These are phyloP conservation scores for Labrus mixtus DNA, from an alignment of 2,113 vertebrate species.

Conservation along the genomic window DNA sequence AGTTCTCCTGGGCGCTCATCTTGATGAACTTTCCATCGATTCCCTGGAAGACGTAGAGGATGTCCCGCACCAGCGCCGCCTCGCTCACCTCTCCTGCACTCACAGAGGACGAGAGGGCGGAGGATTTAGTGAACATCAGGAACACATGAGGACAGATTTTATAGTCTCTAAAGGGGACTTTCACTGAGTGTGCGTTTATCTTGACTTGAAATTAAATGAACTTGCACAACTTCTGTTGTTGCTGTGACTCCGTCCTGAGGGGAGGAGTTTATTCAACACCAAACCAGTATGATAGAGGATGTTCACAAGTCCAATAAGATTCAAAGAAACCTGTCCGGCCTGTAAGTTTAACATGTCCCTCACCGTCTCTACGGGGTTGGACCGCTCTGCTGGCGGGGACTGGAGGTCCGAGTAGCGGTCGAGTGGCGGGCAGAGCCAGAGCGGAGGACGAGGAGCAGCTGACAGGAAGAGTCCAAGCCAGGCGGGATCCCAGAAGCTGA, in stretches of 20 bases:
- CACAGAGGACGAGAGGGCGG: slow-evolving; percentile 17
- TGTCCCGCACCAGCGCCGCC: slow-evolving; percentile 92
- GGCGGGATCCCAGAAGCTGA: slow-evolving; percentile 89
- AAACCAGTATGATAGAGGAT: too few relatives aligned
- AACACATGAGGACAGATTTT: too few relatives aligned
- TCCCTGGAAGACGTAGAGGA: slow-evolving; percentile 98
- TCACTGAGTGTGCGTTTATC: not conserved
- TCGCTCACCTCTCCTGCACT: slow-evolving; percentile 88
- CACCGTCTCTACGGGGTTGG: slow-evolving; percentile 88
- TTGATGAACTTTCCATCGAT: slow-evolving; percentile 97
- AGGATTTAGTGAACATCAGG: not conserved
- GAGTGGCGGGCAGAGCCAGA: slow-evolving; percentile 83
- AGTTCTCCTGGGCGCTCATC: slow-evolving; percentile 92
- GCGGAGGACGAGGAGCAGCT: slow-evolving; percentile 85
- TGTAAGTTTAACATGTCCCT: slow-evolving; percentile 48
- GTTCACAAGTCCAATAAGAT: too few relatives aligned
- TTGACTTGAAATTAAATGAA: too few relatives aligned
- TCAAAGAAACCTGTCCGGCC: too few relatives aligned
- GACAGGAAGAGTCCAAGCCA: slow-evolving; percentile 90
- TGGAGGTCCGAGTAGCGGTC: slow-evolving; percentile 78
- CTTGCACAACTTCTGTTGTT: too few relatives aligned
- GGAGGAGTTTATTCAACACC: too few relatives aligned
- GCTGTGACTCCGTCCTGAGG: too few relatives aligned
- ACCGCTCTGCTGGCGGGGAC: slow-evolving; percentile 77
- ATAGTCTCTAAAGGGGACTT: not conserved